These are phyloP conservation scores for Cyanistes caeruleus DNA, from an alignment of 2,113 vertebrate species.

Conservation along the genomic window DNA sequence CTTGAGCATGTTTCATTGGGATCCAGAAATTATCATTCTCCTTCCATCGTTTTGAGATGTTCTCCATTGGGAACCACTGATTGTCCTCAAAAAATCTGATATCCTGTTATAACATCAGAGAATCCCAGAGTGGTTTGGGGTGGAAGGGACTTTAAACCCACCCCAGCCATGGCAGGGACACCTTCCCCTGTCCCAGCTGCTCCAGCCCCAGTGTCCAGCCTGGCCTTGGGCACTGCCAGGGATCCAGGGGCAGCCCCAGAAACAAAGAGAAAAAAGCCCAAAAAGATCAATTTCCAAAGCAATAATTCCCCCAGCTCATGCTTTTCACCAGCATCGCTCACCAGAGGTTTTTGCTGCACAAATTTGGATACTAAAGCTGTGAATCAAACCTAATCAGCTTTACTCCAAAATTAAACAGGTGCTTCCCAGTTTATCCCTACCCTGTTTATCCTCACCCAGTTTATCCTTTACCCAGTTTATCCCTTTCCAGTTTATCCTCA, in stretches of 20 bases:
- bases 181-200: neutral
- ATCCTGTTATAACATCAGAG: neutral
- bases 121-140: neutral
- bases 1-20: neutral
- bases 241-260: neutral
- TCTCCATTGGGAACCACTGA: fast-evolving
- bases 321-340: neutral
- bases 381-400: neutral
- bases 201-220: neutral
- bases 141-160: neutral
- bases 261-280: neutral
- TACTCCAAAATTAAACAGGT: neutral
- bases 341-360: neutral
- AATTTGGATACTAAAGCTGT: fast-evolving
- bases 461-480: too few species aligned
- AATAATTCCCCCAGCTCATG: neutral
- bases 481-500: too few species aligned
- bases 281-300: neutral
- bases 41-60: neutral
- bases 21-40: neutral
- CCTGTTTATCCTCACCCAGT: too few species aligned
- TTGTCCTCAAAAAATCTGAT: neutral
- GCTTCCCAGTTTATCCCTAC: too few species aligned
- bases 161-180: neutral
- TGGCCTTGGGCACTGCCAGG: neutral